Percentiles rank a stretch among this genome's conserved stretches.
Evolutionary conservation across 2,888 invertebrate genomes (phyloP).

Genomic region (Drosophila robusta): DNA sequence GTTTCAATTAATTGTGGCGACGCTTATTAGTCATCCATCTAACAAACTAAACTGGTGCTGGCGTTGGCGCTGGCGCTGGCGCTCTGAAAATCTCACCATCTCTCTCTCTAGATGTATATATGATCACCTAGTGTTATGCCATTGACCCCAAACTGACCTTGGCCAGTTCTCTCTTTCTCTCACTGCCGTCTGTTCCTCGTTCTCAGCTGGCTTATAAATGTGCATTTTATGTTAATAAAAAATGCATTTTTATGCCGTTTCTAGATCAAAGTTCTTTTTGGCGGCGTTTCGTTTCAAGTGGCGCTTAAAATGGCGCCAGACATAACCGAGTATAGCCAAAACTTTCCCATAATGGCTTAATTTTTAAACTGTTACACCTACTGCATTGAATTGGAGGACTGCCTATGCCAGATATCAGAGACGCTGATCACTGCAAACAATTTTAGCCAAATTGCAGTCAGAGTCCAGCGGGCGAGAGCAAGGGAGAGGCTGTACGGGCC

Average conservation of each 20-base stretch:
- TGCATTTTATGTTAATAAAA: slow-evolving; percentile 64
- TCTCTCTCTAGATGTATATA: background rate
- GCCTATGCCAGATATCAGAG: slow-evolving; percentile 58
- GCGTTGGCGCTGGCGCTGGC: slow-evolving; percentile 56
- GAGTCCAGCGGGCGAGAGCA: slow-evolving; percentile 21
- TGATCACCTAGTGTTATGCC: slow-evolving; percentile 54
- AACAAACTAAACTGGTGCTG: slow-evolving; percentile 74
- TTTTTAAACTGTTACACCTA: slow-evolving; percentile 68
- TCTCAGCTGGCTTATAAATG: slow-evolving; percentile 49
- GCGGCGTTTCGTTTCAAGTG: slow-evolving; percentile 66
- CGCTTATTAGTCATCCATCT: slow-evolving; percentile 85
- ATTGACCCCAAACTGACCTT: slow-evolving; percentile 73
- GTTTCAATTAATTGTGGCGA: slow-evolving; percentile 83
- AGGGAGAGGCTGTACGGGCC: background rate
- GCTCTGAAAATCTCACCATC: slow-evolving; percentile 49
- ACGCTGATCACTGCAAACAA: slow-evolving; percentile 70
- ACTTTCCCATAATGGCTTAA: slow-evolving; percentile 80
- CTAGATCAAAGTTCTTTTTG: slow-evolving; percentile 48
- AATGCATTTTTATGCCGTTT: slow-evolving; percentile 55
- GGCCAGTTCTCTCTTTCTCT: slow-evolving; percentile 30
- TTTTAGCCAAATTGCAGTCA: slow-evolving; percentile 83
- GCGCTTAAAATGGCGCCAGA: slow-evolving; percentile 79
- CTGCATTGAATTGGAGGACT: slow-evolving; percentile 37
- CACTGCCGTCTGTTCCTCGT: slow-evolving; percentile 1
- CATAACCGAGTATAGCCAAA: slow-evolving; percentile 9